Percentiles rank a stretch among this genome's conserved stretches.
These are phyloP conservation scores for Leptura quadrifasciata DNA, from an alignment of 2,888 invertebrate genomes.

Conservation along the genomic window DNA sequence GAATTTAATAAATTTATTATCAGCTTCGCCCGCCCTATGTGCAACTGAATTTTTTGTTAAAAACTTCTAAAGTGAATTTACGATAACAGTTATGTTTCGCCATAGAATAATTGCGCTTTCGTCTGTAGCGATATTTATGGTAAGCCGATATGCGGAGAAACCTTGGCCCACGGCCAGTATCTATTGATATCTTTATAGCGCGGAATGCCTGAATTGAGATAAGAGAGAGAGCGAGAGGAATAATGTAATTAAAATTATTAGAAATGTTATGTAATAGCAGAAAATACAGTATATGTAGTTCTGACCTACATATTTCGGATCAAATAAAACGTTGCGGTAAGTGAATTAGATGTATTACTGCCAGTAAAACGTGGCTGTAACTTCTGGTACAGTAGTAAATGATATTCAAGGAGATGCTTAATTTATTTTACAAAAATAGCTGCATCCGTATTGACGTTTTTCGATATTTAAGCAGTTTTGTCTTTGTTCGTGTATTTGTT, in stretches of 20 bases:
- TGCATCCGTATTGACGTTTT: too few relatives aligned
- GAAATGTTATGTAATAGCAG: neutral
- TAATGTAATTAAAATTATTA: slow-evolving; percentile 7
- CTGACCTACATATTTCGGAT: neutral
- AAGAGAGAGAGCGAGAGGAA: neutral
- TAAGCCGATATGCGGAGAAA: slow-evolving; percentile 39
- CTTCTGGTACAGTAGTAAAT: too few relatives aligned
- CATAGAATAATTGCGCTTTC: slow-evolving; percentile 33
- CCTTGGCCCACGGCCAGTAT: slow-evolving; percentile 33
- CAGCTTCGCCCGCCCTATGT: neutral
- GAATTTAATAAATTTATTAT: neutral
- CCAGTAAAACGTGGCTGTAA: too few relatives aligned
- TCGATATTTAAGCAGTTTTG: too few relatives aligned
- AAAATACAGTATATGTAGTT: neutral
- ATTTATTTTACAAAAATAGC: too few relatives aligned
- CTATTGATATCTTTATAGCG: slow-evolving; percentile 23
- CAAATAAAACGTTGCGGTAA: neutral
- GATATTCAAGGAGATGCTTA: too few relatives aligned
- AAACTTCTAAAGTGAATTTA: slow-evolving; percentile 31
- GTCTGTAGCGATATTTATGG: slow-evolving; percentile 41
- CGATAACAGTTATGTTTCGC: slow-evolving; percentile 36
- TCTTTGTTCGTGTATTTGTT: too few relatives aligned
- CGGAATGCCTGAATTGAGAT: neutral
- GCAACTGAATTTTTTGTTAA: neutral
- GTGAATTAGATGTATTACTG: too few relatives aligned